Percentiles rank a stretch among this genome's conserved stretches.
These are phyloP conservation scores for Cheumatopsyche charites DNA, from an alignment of 1,140 invertebrate genomes.

Conservation along the genomic window DNA sequence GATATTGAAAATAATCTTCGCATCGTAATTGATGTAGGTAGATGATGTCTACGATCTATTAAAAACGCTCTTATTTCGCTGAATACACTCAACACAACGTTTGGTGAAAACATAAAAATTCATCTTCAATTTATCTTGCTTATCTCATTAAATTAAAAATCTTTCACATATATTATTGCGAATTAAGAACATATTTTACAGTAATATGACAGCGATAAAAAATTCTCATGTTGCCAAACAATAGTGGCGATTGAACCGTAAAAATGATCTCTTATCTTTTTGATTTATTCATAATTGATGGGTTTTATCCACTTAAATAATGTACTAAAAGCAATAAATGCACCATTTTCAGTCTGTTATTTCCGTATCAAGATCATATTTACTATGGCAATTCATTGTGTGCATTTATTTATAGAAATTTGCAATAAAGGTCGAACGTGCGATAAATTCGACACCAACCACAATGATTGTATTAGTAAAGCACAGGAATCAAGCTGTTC, in stretches of 20 bases:
- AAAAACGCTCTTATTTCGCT: no score
- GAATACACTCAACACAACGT: no score
- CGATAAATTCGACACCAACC: slow-evolving; percentile 16
- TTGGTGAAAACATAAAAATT: no score
- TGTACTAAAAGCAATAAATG: not conserved
- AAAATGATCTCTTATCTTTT: not conserved
- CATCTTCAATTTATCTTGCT: no score
- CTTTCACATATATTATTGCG: no score
- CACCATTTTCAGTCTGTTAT: not conserved
- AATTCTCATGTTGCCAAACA: slow-evolving; percentile 9
- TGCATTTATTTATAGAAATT: not conserved
- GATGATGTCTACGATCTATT: no score
- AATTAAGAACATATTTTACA: not conserved
- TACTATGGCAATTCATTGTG: not conserved
- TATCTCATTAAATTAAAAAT: no score
- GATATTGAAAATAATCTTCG: no score
- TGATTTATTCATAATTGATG: not conserved
- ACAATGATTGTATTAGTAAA: not conserved
- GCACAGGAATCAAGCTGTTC: not conserved
- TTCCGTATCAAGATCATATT: not conserved
- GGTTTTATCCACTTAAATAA: not conserved
- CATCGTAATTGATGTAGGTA: no score
- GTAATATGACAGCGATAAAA: not conserved
- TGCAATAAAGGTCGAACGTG: not conserved
- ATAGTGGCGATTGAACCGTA: slow-evolving; percentile 1